These are phyloP conservation scores for Maccullochella peelii DNA, from an alignment of 2,113 vertebrate genomes.

Conservation along the genomic window DNA sequence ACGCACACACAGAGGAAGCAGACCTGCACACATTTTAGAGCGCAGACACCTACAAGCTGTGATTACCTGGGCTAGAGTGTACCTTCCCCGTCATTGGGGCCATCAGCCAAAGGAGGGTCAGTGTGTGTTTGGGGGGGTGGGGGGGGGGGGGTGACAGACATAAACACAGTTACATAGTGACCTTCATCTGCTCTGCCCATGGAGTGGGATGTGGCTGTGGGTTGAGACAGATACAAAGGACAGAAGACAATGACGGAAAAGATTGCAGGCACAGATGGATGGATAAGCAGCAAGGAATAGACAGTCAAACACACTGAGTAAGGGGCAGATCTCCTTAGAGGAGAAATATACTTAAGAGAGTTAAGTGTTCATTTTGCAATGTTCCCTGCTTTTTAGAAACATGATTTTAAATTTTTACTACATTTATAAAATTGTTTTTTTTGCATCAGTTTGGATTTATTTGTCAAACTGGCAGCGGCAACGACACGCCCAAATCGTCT, in stretches of 20 bases:
- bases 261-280: constrained; percentile 1
- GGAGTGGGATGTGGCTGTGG: constrained; percentile 23
- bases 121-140: constrained; percentile 15
- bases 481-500: constrained; percentile 17
- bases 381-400: neutral
- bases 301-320: neutral
- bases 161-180: constrained; percentile 56
- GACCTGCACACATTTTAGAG: constrained; percentile 25
- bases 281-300: neutral
- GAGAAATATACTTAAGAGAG: neutral
- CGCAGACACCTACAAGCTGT: constrained; percentile 61
- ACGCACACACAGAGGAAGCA: constrained; percentile 25
- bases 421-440: neutral
- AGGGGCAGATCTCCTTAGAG: neutral
- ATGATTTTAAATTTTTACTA: neutral
- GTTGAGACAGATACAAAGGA: constrained; percentile 37
- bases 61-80: constrained; percentile 69
- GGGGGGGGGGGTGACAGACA: neutral
- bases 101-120: constrained; percentile 24
- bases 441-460: constrained; percentile 26
- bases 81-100: constrained; percentile 60
- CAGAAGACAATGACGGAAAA: constrained; percentile 13
- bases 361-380: neutral
- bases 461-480: constrained; percentile 29
- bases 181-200: constrained; percentile 61